Base-by-base conservation (phyloP, 2,888 invertebrate species). In the Globia sparganii region DNA sequence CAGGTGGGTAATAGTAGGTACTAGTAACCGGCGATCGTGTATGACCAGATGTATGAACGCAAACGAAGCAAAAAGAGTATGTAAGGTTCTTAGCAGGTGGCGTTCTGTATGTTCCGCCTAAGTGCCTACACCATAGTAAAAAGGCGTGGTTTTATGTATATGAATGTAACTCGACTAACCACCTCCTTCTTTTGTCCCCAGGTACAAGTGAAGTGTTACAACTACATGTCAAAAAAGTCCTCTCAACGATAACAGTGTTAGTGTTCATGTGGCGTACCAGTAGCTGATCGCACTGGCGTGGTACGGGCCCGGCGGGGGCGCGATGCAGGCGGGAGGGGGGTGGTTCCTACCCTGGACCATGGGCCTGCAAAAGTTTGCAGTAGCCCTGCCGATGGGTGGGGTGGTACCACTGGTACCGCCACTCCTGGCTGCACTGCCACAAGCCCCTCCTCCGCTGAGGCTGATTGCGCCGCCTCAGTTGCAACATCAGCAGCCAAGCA, bases 341-440 rank as follows among this genome's bases (percentile, higher is more conserved):
- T 96, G 96, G 92, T 96, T 96, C 92, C 92, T 96, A 89, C 94
- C 96, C 83, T 96, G 96, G 91, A 96, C 96, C 90, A 95, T 96
- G 96, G 96, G 96, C 85, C 85, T 96, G 93, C 96, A 96, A 87
- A 96, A 96, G 92, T 96, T 96, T 88, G 96, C 96, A 75, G 96
- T 96, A 83, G 96, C 96, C 40, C 91, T 96, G 89, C 96, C 96
- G 56, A 96, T 96, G 96, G 96, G 96, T 40, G 96, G 96, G 37
- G 94, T 96, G 80, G 88, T 96, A 88, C 96, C 96, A 62, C 83
- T 96, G 0, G 95, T 96, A 85, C 96, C 96, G 65, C 96, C 95
- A 59, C 85, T 96, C 89, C 88, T 96, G 84, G 96, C 96, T 0
- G 96, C 96, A 2, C 58, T 96, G 92, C 96, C 96, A 67, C 96